These are phyloP conservation scores for Leucophora obtusa DNA, from an alignment of 2,888 invertebrate species.

Conservation along the genomic window DNA sequence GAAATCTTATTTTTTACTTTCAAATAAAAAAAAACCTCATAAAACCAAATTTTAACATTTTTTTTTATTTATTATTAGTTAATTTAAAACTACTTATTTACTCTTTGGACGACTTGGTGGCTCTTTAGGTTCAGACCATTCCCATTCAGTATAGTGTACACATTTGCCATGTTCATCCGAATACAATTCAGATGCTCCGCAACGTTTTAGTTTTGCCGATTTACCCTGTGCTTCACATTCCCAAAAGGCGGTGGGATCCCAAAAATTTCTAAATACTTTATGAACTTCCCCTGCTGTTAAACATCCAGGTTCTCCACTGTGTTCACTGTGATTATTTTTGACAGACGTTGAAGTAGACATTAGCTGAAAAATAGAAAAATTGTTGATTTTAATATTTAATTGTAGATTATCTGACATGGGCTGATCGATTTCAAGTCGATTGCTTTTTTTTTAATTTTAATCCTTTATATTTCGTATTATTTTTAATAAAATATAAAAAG, in stretches of 20 bases:
- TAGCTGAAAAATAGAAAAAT: constrained; percentile 22
- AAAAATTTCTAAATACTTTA: constrained; percentile 74
- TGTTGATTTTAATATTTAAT: no score
- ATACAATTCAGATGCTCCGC: constrained; percentile 70
- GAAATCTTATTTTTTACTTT: constrained; percentile 49
- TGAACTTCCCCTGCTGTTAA: constrained; percentile 72
- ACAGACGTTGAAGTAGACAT: constrained; percentile 46
- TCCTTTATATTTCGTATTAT: no score
- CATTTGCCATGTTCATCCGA: constrained; percentile 72
- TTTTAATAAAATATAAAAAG: no score
- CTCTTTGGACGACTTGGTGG: constrained; percentile 73
- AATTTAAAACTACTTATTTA: constrained; percentile 20
- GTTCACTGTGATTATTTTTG: constrained; percentile 65
- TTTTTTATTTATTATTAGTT: constrained; percentile 21
- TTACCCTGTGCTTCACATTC: constrained; percentile 71
- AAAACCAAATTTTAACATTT: constrained; percentile 17
- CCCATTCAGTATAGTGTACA: constrained; percentile 73
- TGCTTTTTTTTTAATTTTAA: no score
- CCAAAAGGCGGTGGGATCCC: constrained; percentile 76
- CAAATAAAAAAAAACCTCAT: constrained; percentile 52
- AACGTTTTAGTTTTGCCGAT: constrained; percentile 69
- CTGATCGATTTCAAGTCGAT: no score
- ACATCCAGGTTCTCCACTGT: constrained; percentile 75
- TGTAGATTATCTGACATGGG: no score
- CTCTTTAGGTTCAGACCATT: constrained; percentile 73